Base-by-base conservation (phyloP, 2,113 vertebrate species). In the Desmodus rotundus region DNA sequence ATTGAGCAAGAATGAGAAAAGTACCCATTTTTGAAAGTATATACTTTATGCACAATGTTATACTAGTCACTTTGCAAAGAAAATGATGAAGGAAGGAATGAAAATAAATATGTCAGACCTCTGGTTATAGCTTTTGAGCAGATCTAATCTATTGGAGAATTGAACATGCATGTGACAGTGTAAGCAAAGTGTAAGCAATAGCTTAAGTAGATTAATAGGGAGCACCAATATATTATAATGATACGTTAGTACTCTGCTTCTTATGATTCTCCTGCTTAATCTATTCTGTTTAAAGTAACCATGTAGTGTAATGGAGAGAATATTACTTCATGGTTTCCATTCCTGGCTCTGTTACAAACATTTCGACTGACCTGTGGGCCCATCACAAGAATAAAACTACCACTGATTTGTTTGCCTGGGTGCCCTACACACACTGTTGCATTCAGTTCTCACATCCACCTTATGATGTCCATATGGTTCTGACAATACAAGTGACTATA, bases 181-280 rank as follows among this genome's bases (percentile, higher is more conserved):
- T 95, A 91, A 96, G 54, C 76, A 95, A 96, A 93, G n/a, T n/a
- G n/a, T n/a, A n/a, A n/a, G n/a, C n/a, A n/a, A 88, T 52, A 97
- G 47, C 87, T 86, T 93, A 85, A 74, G n/a, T 85, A 58, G 41
- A 91, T 85, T 95, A 95, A 87, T 95, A 86, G 82, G 45, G 43
- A 96, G 19, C 68, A 74, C 54, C 81, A 92, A 83, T 92, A 82
- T 73, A 81, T 90, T 70, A 82, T 68, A 88, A 84, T 87, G 63
- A 65, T 85, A 70, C 83, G 58, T 68, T 91, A 74, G 43, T 89
- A 89, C 33, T 87, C 41, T 90, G 84, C 67, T 96, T 76, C 52
- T 87, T 95, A 81, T 90, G 93, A 93, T 45, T 68, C 24, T 61
- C 41, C 76, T 90, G 26, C 15, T 95, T 97, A 61, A 87, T 90